phyloP scores from a whole-genome alignment of 2,797 vertebrate species.

The Clarias pachynema region DNA sequence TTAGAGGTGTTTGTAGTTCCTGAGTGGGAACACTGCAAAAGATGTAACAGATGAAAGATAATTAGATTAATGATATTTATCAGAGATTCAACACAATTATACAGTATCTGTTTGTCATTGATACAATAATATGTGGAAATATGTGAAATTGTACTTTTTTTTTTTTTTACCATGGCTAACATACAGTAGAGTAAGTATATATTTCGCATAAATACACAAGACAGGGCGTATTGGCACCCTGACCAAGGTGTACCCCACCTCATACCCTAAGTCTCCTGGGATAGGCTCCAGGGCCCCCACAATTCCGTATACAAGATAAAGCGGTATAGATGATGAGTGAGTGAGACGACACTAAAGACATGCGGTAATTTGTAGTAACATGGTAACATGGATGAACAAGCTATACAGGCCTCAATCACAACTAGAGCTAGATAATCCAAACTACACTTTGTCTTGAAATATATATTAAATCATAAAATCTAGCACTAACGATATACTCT shows the following conservation, averaged over 20 bases:
- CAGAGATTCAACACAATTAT: not conserved
- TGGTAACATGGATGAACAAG: not conserved
- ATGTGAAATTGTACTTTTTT: not conserved
- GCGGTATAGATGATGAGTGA: no score
- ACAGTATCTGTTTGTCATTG: not conserved
- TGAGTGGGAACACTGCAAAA: slow-evolving; percentile 70
- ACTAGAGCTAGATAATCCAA: not conserved
- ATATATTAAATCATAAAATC: not conserved
- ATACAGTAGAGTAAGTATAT: not conserved
- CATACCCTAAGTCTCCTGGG: no score
- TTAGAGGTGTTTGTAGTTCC: slow-evolving; percentile 66
- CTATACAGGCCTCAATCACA: not conserved
- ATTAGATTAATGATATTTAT: not conserved
- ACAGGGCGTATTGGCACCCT: no score
- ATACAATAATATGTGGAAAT: no score
- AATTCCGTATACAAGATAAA: no score
- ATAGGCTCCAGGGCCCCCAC: no score
- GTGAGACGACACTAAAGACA: not conserved
- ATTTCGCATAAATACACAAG: not conserved
- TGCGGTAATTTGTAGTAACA: not conserved
- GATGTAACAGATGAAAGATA: slow-evolving; percentile 13
- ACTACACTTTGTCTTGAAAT: not conserved
- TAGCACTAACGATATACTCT: not conserved
- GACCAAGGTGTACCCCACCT: no score
- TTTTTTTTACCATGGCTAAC: not conserved